phyloP scores from a whole-genome alignment of 2,797 vertebrate species.

The Gallinago stenura region DNA sequence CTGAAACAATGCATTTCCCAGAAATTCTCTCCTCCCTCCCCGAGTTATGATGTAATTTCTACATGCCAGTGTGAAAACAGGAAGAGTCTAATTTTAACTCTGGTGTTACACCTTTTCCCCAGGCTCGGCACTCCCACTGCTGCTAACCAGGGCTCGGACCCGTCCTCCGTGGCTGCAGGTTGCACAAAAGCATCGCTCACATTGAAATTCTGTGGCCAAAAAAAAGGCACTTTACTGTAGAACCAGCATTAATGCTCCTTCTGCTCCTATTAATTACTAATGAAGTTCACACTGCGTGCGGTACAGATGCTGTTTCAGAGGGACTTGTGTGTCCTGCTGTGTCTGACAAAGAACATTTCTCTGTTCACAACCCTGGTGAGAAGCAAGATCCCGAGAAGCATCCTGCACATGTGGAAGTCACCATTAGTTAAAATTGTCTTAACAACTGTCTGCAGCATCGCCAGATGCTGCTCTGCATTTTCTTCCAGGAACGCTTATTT shows the following conservation, averaged over 20 bases:
- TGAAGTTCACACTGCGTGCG: fast-evolving
- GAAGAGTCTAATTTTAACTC: neutral
- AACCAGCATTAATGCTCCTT: neutral
- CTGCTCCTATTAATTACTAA: neutral
- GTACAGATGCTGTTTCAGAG: neutral
- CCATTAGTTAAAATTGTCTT: neutral
- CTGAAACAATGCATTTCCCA: neutral
- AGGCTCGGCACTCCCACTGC: neutral
- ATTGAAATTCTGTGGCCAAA: neutral
- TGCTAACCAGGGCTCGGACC: fast-evolving
- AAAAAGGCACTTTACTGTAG: neutral
- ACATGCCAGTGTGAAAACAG: fast-evolving
- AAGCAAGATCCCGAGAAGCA: fast-evolving
- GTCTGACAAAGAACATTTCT: neutral
- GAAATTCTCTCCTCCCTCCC: neutral
- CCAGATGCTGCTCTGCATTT: fast-evolving
- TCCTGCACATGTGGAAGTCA: fast-evolving
- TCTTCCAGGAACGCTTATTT: neutral
- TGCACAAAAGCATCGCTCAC: fast-evolving
- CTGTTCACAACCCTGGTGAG: neutral
- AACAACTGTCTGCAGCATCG: fast-evolving
- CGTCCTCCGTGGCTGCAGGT: fast-evolving
- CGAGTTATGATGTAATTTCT: fast-evolving
- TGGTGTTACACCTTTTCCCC: neutral
- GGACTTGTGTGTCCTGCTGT: neutral